Conservation (phyloP, 2,797 vertebrate genomes). For the Tragelaphus oryx region DNA sequence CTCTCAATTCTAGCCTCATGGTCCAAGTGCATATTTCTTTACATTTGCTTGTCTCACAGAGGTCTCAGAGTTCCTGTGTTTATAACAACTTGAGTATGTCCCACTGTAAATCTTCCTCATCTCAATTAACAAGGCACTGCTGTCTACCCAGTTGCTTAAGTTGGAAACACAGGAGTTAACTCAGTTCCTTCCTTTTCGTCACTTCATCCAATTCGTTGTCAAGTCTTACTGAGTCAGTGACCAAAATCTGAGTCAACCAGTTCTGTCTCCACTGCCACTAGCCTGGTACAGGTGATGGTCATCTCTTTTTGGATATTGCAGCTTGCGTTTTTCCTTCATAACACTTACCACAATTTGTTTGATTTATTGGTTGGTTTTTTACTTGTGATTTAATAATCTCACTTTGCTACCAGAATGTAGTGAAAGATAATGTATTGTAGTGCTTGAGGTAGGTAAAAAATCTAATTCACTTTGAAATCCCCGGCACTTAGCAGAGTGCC, state of each 20-base stretch:
- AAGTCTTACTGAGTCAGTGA: conserved; percentile 15
- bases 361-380: background rate
- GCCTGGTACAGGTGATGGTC: background rate
- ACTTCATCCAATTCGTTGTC: background rate
- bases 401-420: background rate
- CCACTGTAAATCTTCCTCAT: background rate
- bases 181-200: background rate
- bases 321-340: background rate
- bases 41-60: background rate
- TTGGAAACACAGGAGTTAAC: background rate
- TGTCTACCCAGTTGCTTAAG: background rate
- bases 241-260: background rate
- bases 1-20: background rate
- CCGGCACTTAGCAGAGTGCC: background rate
- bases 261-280: background rate
- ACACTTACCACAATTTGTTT: background rate
- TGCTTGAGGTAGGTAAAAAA: background rate
- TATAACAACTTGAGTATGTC: background rate
- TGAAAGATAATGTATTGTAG: background rate
- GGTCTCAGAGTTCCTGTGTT: background rate
- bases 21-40: background rate
- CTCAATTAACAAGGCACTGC: background rate
- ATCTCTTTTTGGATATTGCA: background rate
- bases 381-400: conserved; percentile 13
- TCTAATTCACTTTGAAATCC: background rate